These are phyloP conservation scores for Chloromyia formosa DNA, from an alignment of 2,888 invertebrate species.

Conservation along the genomic window DNA sequence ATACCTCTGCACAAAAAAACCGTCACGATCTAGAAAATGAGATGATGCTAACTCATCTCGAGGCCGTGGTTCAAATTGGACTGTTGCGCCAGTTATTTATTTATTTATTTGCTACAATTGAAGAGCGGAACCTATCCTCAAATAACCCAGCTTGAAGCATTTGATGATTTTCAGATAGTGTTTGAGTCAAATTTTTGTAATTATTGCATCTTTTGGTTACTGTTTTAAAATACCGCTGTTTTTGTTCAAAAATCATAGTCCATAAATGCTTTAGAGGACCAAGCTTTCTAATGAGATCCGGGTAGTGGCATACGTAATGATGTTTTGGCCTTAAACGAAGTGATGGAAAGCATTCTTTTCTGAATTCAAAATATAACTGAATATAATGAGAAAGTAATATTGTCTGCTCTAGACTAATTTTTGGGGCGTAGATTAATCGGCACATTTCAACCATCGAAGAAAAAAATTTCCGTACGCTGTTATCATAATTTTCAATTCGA, in stretches of 20 bases:
- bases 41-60: no score
- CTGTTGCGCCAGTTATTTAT: no score
- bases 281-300: constrained; percentile 45
- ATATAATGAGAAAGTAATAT: constrained; percentile 38
- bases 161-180: background rate
- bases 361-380: constrained; percentile 33
- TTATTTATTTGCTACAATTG: background rate
- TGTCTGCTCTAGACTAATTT: constrained; percentile 22
- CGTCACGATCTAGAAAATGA: no score
- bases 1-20: no score
- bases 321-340: constrained; percentile 48
- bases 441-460: constrained; percentile 42
- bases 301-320: constrained; percentile 50
- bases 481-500: constrained; percentile 20
- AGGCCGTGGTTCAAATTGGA: no score
- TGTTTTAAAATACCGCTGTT: constrained; percentile 53
- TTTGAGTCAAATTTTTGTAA: constrained; percentile 49
- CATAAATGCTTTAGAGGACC: constrained; percentile 48
- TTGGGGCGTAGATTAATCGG: constrained; percentile 30
- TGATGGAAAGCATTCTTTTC: constrained; percentile 44
- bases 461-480: constrained; percentile 40
- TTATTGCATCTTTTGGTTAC: constrained; percentile 48
- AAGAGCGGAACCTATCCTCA: background rate
- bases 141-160: background rate
- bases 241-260: constrained; percentile 53